Evolutionary conservation across 2,797 vertebrate genomes (phyloP).

Genomic region (Cyclura pinguis): DNA sequence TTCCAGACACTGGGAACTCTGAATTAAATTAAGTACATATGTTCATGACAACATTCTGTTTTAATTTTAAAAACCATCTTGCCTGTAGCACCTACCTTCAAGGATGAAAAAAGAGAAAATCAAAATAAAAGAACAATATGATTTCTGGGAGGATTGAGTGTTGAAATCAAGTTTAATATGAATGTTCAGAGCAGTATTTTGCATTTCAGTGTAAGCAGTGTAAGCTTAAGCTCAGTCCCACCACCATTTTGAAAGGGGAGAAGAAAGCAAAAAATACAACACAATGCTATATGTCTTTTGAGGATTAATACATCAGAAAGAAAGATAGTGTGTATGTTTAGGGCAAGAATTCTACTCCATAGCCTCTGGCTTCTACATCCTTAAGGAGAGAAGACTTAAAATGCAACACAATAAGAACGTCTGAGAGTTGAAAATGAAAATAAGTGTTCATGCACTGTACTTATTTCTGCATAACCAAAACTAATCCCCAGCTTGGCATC

Average conservation of each 20-base stretch:
- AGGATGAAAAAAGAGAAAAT: neutral
- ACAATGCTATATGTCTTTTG: neutral
- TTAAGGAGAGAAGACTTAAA: neutral
- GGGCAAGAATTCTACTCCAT: neutral
- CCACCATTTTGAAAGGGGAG: neutral
- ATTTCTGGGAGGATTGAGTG: neutral
- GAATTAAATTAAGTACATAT: neutral
- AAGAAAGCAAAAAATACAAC: neutral
- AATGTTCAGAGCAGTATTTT: neutral
- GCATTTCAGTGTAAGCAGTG: neutral
- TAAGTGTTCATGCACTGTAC: no score
- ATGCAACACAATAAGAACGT: no score
- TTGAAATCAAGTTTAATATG: neutral
- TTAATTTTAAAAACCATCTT: neutral
- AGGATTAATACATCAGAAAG: neutral
- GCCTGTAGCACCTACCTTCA: neutral
- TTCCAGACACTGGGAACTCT: neutral
- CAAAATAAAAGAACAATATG: neutral
- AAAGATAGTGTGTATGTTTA: neutral
- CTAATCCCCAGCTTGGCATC: no score
- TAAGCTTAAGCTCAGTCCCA: neutral
- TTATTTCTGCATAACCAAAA: no score
- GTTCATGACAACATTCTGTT: neutral
- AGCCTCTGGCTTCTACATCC: neutral
- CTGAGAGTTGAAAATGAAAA: no score